Evolutionary conservation across 2,113 vertebrate genomes (phyloP).

Genomic region (Chaetorhynchus papuensis): DNA sequence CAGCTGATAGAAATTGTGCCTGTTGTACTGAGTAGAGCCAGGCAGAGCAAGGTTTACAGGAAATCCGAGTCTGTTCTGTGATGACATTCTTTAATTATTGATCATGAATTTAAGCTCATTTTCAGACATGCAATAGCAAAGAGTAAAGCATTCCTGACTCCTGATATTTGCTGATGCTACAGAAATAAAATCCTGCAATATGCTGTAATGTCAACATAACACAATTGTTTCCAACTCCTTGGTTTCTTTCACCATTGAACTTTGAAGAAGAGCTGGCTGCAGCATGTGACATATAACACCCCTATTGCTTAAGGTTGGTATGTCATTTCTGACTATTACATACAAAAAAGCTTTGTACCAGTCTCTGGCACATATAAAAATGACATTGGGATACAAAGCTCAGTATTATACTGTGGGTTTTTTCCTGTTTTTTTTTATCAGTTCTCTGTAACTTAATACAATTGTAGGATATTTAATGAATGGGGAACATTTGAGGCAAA

Average conservation of each 20-base stretch:
- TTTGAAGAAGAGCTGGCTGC: not conserved
- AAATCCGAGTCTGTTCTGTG: not conserved
- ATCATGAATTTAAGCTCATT: not conserved
- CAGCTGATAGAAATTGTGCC: not conserved
- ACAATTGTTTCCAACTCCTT: not conserved
- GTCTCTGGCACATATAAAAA: not conserved
- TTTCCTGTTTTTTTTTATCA: not conserved
- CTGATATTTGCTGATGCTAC: not conserved
- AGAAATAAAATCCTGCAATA: not conserved
- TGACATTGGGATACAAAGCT: not conserved
- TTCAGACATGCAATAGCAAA: not conserved
- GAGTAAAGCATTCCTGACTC: not conserved
- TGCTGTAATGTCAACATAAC: not conserved
- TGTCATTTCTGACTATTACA: not conserved
- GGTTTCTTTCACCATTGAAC: not conserved
- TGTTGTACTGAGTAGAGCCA: not conserved
- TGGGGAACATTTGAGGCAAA: not conserved
- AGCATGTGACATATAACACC: not conserved
- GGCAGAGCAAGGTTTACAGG: not conserved
- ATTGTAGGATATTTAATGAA: not conserved
- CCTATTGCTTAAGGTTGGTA: not conserved
- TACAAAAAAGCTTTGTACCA: not conserved
- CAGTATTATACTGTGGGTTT: not conserved
- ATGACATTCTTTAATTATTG: not conserved
- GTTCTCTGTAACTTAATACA: not conserved